Evolutionary conservation across 2,888 invertebrate genomes (phyloP).

Genomic region (Meghimatium bilineatum): DNA sequence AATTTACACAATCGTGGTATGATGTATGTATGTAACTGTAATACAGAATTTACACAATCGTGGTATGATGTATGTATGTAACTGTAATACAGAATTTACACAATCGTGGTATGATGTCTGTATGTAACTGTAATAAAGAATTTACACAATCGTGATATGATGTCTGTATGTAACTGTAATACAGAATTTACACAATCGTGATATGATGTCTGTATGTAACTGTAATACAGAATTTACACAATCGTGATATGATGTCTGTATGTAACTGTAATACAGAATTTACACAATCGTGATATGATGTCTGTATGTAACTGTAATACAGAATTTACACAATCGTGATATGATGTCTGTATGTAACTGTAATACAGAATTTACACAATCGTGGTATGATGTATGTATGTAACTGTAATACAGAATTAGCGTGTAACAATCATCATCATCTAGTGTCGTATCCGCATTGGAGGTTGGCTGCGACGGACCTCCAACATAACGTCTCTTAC

Average conservation of each 20-base stretch:
- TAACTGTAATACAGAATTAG: not conserved
- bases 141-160: too few species aligned
- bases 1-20: too few species aligned
- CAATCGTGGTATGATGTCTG: too few species aligned
- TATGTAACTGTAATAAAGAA: not conserved
- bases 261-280: too few species aligned
- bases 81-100: not conserved
- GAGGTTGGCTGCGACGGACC: too few species aligned
- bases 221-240: not conserved
- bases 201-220: too few species aligned
- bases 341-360: too few species aligned
- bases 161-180: not conserved
- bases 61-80: not conserved
- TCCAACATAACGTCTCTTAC: too few species aligned
- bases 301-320: too few species aligned
- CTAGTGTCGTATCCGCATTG: too few species aligned
- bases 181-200: not conserved
- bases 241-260: constrained; percentile 20
- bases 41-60: not conserved
- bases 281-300: constrained; percentile 11
- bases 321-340: not conserved
- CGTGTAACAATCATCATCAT: too few species aligned
- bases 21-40: not conserved
- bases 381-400: not conserved
- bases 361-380: not conserved